Evolutionary conservation across 2,888 invertebrate species (phyloP).

Genomic region (Chromoteleia sp.): DNA sequence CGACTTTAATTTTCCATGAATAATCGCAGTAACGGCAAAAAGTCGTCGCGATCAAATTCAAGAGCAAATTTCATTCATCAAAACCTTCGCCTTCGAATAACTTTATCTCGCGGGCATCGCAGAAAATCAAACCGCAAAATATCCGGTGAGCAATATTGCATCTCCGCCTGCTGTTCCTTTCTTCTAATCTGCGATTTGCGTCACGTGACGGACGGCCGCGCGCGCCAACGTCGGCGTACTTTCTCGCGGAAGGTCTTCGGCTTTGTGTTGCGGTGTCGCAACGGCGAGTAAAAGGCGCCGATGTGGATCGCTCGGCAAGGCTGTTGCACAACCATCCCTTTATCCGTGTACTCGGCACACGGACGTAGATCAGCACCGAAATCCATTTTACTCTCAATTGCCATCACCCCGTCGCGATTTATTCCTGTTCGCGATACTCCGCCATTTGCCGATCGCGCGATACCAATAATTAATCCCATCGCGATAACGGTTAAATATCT

Average conservation of each 20-base stretch:
- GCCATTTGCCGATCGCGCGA: constrained; percentile 38
- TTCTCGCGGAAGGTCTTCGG: constrained; percentile 65
- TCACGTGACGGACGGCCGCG: constrained; percentile 51
- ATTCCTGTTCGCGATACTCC: constrained; percentile 10
- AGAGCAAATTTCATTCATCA: neutral
- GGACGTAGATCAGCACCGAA: constrained; percentile 32
- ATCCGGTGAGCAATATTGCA: constrained; percentile 14
- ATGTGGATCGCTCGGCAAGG: constrained; percentile 69
- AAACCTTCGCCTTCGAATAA: constrained; percentile 4
- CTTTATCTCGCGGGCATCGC: constrained; percentile 1
- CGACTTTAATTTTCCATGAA: too few relatives aligned
- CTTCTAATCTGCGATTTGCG: constrained; percentile 59
- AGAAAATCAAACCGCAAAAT: constrained; percentile 29
- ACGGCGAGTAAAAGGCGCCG: constrained; percentile 72
- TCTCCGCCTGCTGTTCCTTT: constrained; percentile 32
- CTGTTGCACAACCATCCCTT: constrained; percentile 66
- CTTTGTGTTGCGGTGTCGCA: constrained; percentile 74
- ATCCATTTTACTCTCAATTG: constrained; percentile 37
- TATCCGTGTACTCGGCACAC: constrained; percentile 31
- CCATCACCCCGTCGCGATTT: constrained; percentile 30
- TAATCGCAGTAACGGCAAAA: too few relatives aligned
- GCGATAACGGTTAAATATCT: constrained; percentile 33
- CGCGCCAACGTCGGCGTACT: constrained; percentile 55
- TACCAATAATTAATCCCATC: constrained; percentile 49
- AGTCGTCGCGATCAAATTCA: neutral